Evolutionary conservation across 2,888 invertebrate genomes (phyloP), one percentile per base, ranked within the genome.

Genomic region (Exocentrus adspersus): DNA sequence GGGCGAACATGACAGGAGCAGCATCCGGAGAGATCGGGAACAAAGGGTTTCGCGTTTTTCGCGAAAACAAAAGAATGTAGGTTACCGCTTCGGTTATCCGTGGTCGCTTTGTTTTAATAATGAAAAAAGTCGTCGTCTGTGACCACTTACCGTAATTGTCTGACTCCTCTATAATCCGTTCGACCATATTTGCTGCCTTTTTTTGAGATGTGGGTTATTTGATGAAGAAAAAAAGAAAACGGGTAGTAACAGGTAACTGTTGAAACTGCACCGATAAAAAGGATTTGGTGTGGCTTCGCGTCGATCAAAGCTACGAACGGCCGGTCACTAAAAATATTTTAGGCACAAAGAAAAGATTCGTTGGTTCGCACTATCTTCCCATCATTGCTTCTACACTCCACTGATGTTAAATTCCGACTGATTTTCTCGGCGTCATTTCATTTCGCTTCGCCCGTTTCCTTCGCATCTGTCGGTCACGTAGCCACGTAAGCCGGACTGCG

Each of bases 121-220:
- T 28, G 17, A 17, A 7, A 10, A 16, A 48, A 14, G 28, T 28
- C 28, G 28, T 28, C 5, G 45, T 30, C 10, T 46, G 61, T 46
- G 41, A 61, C 65, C 62, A 81, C 79, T 71, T 76, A 82, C 82
- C 84, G 73, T 84, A 85, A 77, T 85, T 86, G 78, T 87, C 86
- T 68, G 84, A 83, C 83, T 89, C 87, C 80, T 89, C 89, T 72
- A 87, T 80, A 78, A 89, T 89, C 79, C 87, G 86, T 82, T 89
- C 89, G 74, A 89, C 89, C 89, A 89, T 89, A 63, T 72, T 74
- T 71, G 53, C 51, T 64, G 58, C 43, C 14, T 64, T 50, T 61
- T 64, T 58, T 43, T 57, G 65, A 60, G 67, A 60, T 56, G 65
- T 60, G 62, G 67, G n/a, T n/a, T n/a, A n/a, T n/a, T n/a, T n/a